Conservation (phyloP, 2,888 invertebrate genomes). For the Drosophila neoperkinsi region DNA sequence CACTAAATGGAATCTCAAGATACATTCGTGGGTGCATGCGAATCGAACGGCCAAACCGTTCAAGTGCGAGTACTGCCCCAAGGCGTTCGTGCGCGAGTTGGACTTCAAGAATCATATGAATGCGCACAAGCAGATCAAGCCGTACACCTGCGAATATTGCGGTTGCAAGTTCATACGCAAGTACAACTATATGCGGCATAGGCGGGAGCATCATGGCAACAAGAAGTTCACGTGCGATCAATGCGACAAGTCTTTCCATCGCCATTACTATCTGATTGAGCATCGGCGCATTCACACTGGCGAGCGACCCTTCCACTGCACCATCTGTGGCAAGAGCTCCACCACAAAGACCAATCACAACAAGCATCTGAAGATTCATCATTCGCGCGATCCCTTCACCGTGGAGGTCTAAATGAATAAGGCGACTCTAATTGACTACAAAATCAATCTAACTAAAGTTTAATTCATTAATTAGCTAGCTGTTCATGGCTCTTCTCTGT, state of each 20-base stretch:
- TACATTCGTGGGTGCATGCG: slow-evolving; percentile 95
- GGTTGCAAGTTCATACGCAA: slow-evolving; percentile 95
- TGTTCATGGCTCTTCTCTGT: slow-evolving; percentile 74
- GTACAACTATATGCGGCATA: slow-evolving; percentile 94
- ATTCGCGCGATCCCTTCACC: slow-evolving; percentile 94
- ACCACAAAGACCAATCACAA: slow-evolving; percentile 96
- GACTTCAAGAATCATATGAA: slow-evolving; percentile 94
- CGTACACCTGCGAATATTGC: slow-evolving; percentile 94
- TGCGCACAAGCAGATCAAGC: slow-evolving; percentile 92
- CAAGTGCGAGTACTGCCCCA: slow-evolving; percentile 93
- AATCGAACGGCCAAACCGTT: slow-evolving; percentile 93
- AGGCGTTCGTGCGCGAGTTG: slow-evolving; percentile 92
- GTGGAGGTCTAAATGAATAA: slow-evolving; percentile 87
- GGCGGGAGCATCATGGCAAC: slow-evolving; percentile 92
- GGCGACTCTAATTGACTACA: slow-evolving; percentile 25
- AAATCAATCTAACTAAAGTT: slow-evolving; percentile 55
- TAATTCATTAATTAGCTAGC: slow-evolving; percentile 69
- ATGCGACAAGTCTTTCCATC: slow-evolving; percentile 94
- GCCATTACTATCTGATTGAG: slow-evolving; percentile 94
- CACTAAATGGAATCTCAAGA: slow-evolving; percentile 95
- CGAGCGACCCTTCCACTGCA: slow-evolving; percentile 91
- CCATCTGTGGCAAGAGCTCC: slow-evolving; percentile 95
- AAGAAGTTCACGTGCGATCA: slow-evolving; percentile 91
- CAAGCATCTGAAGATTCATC: slow-evolving; percentile 95
- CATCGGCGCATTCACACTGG: slow-evolving; percentile 95